Evolutionary conservation across 2,888 invertebrate species (phyloP).

Genomic region (Caenorhabditis wallacei): DNA sequence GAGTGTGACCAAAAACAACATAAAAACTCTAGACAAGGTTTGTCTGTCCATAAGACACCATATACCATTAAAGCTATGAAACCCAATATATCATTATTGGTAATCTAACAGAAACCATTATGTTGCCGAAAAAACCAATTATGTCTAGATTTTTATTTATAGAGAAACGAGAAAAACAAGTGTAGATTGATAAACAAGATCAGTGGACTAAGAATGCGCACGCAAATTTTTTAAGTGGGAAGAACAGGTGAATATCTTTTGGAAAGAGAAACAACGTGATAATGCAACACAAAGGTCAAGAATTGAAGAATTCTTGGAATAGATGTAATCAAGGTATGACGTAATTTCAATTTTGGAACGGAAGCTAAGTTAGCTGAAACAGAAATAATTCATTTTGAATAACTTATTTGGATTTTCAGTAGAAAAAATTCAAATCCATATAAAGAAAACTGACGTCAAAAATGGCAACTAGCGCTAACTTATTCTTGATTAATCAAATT

Average conservation of each 20-base stretch:
- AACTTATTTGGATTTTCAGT: too few relatives aligned
- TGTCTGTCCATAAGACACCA: background rate
- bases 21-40: background rate
- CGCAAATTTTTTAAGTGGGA: background rate
- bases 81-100: background rate
- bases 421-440: too few relatives aligned
- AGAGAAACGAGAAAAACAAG: background rate
- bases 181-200: background rate
- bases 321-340: too few relatives aligned
- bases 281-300: background rate
- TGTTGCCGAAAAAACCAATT: slow-evolving; percentile 20
- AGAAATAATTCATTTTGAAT: too few relatives aligned
- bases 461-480: too few relatives aligned
- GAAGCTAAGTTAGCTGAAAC: too few relatives aligned
- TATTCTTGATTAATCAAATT: too few relatives aligned
- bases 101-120: background rate
- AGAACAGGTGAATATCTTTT: background rate
- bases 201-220: background rate
- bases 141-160: slow-evolving; percentile 1
- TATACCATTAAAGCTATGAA: background rate
- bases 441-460: too few relatives aligned
- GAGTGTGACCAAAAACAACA: background rate
- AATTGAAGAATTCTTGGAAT: background rate
- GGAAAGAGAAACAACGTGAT: background rate
- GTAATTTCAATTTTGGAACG: too few relatives aligned